These are phyloP conservation scores for Gobiocypris rarus DNA, from an alignment of 2,113 vertebrate genomes.

Conservation along the genomic window DNA sequence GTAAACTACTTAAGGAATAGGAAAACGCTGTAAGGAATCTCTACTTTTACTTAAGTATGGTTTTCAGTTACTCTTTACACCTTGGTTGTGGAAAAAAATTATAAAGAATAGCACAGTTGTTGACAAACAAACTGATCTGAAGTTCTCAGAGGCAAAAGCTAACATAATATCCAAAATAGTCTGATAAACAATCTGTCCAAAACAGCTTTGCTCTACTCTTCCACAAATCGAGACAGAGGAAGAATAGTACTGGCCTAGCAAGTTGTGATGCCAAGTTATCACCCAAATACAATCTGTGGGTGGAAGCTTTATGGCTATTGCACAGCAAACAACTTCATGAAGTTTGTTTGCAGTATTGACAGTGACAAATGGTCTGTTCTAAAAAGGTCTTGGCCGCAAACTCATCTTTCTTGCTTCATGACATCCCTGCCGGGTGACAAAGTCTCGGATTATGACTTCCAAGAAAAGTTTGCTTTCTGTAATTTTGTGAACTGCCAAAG, in stretches of 20 bases:
- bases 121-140: conserved; percentile 15
- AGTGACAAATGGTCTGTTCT: conserved; percentile 15
- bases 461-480: not conserved
- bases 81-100: too few relatives aligned
- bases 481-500: not conserved
- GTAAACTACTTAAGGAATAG: too few relatives aligned
- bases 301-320: conserved; percentile 4
- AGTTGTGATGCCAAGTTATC: conserved; percentile 14
- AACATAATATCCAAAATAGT: conserved; percentile 15
- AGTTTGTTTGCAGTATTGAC: conserved; percentile 29
- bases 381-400: not conserved
- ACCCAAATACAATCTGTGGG: conserved; percentile 11
- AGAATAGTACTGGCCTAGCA: not conserved
- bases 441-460: not conserved
- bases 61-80: too few relatives aligned
- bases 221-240: not conserved
- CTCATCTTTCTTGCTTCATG: conserved; percentile 13
- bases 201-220: not conserved
- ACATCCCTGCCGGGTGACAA: not conserved
- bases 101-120: too few relatives aligned
- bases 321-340: conserved; percentile 36
- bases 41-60: too few relatives aligned
- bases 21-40: too few relatives aligned
- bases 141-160: conserved; percentile 10
- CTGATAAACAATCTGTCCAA: not conserved